phyloP scores from a whole-genome alignment of 1,140 invertebrate species.

The Cephus cinctus region DNA sequence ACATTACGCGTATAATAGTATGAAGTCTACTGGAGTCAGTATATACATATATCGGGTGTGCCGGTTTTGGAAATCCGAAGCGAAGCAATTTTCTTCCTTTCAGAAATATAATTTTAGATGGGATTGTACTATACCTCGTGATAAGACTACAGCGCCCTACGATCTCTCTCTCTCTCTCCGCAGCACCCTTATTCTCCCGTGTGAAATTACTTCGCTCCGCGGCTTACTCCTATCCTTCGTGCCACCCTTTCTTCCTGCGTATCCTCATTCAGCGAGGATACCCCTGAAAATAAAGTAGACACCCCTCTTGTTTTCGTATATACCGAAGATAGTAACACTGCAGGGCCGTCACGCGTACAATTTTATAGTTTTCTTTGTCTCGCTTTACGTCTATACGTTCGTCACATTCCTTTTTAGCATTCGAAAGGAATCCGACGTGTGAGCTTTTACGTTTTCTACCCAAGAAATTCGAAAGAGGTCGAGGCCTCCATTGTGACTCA shows the following conservation, averaged over 20 bases:
- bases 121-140: conserved; percentile 32
- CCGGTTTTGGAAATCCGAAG: no score
- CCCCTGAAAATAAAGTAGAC: conserved; percentile 54
- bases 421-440: no score
- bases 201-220: conserved; percentile 56
- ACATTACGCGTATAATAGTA: no score
- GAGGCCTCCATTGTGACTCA: no score
- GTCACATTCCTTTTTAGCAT: no score
- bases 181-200: conserved; percentile 42
- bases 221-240: conserved; percentile 50
- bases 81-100: conserved; percentile 52
- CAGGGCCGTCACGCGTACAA: no score
- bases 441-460: no score
- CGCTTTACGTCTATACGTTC: neutral
- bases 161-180: conserved; percentile 8
- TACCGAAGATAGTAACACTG: conserved; percentile 52
- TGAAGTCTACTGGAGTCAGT: no score
- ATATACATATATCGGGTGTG: no score
- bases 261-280: conserved; percentile 51
- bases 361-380: neutral
- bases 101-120: conserved; percentile 53
- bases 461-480: no score
- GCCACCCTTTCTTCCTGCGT: conserved; percentile 42
- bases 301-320: conserved; percentile 54
- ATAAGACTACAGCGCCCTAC: conserved; percentile 40